These are phyloP conservation scores for Ptychobarbus kaznakovi DNA, from an alignment of 2,797 vertebrate genomes.

Conservation along the genomic window DNA sequence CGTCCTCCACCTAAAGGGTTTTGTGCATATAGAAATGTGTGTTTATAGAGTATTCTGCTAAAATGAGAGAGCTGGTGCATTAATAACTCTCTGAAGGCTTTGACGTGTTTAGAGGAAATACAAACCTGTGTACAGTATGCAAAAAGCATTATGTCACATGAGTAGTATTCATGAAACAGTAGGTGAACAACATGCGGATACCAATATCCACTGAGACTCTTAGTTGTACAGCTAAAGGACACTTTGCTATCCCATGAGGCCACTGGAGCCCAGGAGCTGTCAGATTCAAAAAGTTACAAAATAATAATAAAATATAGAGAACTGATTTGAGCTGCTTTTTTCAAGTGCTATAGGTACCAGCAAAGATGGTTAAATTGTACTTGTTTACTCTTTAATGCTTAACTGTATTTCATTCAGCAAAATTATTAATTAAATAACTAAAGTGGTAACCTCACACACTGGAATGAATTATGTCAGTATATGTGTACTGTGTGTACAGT, in stretches of 20 bases:
- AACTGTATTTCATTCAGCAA: background rate
- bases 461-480: background rate
- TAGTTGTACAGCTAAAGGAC: background rate
- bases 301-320: background rate
- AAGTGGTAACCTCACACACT: background rate
- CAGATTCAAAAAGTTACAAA: background rate
- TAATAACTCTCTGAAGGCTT: background rate
- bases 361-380: background rate
- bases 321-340: background rate
- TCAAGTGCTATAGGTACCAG: background rate
- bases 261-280: background rate
- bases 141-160: background rate
- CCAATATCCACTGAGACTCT: background rate
- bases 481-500: background rate
- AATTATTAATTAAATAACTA: background rate
- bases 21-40: background rate
- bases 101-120: background rate
- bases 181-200: background rate
- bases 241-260: conserved; percentile 3
- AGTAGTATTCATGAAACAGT: background rate
- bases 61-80: background rate
- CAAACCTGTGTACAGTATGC: background rate
- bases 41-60: background rate
- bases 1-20: background rate
- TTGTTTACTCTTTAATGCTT: background rate